phyloP scores from a whole-genome alignment of 2,113 vertebrate genomes.

The Spermophilus dauricus region DNA sequence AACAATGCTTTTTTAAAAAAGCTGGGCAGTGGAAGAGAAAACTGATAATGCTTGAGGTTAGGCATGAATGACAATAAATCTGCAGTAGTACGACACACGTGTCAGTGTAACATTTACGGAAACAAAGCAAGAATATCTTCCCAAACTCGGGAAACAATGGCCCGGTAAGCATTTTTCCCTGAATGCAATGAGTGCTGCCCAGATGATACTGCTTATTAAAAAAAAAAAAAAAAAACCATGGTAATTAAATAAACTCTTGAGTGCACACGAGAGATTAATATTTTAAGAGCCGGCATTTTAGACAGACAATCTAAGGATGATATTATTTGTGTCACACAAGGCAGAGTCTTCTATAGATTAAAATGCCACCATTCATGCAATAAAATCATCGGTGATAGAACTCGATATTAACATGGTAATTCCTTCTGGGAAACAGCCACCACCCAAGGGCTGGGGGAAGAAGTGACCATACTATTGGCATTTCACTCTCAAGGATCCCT shows the following conservation, averaged over 20 bases:
- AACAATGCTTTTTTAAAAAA: constrained; percentile 17
- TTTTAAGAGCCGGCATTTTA: constrained; percentile 83
- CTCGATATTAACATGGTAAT: neutral
- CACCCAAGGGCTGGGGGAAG: neutral
- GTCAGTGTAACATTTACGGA: neutral
- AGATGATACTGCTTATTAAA: constrained; percentile 69
- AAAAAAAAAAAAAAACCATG: neutral
- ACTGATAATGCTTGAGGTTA: neutral
- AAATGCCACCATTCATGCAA: constrained; percentile 57
- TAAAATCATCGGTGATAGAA: neutral
- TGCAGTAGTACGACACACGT: neutral
- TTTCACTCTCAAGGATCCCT: neutral
- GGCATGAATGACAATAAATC: constrained; percentile 48
- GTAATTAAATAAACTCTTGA: constrained; percentile 77
- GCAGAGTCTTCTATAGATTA: constrained; percentile 48
- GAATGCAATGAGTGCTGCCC: constrained; percentile 66
- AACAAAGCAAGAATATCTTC: neutral
- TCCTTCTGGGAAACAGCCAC: neutral
- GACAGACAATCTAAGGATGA: constrained; percentile 64
- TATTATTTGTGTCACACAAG: constrained; percentile 67
- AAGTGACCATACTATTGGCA: neutral
- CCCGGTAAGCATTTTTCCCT: constrained; percentile 68
- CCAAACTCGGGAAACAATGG: neutral
- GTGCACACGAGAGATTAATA: constrained; percentile 79
- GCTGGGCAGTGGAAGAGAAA: constrained; percentile 15